Conservation (phyloP, 2,888 invertebrate genomes). For the Eurytoma californica region DNA sequence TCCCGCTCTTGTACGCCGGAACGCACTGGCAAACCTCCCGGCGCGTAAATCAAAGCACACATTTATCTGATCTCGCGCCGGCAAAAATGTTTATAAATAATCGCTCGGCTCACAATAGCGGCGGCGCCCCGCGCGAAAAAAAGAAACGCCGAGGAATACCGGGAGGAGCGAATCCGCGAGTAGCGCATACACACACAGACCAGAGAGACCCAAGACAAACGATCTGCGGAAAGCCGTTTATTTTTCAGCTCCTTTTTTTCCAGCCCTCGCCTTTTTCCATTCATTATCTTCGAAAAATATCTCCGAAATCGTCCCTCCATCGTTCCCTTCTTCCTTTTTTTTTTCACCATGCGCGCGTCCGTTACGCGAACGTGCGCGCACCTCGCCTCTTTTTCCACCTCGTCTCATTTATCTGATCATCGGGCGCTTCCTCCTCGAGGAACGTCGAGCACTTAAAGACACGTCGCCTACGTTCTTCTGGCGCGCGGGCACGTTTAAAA, state of each 20-base stretch:
- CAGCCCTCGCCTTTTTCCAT: slow-evolving; percentile 22
- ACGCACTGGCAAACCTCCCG: slow-evolving; percentile 2
- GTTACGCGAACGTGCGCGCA: background rate
- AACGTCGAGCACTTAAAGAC: slow-evolving; percentile 46
- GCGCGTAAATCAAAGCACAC: slow-evolving; percentile 49
- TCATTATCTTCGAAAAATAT: slow-evolving; percentile 51
- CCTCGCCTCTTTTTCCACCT: background rate
- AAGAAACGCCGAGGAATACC: background rate
- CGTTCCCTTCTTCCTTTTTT: slow-evolving; percentile 3
- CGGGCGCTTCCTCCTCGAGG: slow-evolving; percentile 18
- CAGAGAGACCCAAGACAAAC: slow-evolving; percentile 40
- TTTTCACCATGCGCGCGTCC: background rate
- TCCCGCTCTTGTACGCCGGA: background rate
- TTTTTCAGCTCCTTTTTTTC: slow-evolving; percentile 22
- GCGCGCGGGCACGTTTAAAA: slow-evolving; percentile 31
- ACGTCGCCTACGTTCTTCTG: background rate
- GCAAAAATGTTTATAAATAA: slow-evolving; percentile 46
- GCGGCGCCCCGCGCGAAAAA: background rate
- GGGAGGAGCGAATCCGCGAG: background rate
- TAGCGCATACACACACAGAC: background rate
- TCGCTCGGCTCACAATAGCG: slow-evolving; percentile 40
- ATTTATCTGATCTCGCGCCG: slow-evolving; percentile 33
- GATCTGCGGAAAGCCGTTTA: slow-evolving; percentile 52
- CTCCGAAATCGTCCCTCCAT: slow-evolving; percentile 20
- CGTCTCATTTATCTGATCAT: slow-evolving; percentile 46